These are phyloP conservation scores for Cyclargus thomasi DNA, from an alignment of 1,140 invertebrate genomes.

Conservation along the genomic window DNA sequence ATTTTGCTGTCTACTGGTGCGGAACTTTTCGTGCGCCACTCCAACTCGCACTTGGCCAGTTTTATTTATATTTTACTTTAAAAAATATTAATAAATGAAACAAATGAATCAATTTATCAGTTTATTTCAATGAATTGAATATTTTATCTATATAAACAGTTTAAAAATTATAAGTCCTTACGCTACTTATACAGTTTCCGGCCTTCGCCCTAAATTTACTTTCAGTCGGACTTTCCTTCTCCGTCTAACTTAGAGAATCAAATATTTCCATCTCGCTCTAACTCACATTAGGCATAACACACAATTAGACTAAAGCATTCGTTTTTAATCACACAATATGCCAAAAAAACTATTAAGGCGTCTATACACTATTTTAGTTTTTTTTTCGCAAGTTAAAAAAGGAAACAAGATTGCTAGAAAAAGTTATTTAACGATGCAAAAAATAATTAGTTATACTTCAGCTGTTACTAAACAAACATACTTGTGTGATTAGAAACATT, in stretches of 20 bases:
- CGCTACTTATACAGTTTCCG: conserved; percentile 45
- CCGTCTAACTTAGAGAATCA: conserved; percentile 34
- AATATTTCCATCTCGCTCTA: conserved; percentile 34
- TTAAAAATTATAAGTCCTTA: conserved; percentile 63
- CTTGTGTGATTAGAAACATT: conserved; percentile 14
- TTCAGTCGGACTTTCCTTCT: conserved; percentile 56
- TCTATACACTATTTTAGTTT: not conserved
- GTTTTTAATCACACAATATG: conserved; percentile 28
- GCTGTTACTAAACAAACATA: too few relatives aligned
- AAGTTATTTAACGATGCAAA: not conserved
- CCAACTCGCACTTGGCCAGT: too few relatives aligned
- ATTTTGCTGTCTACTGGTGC: too few relatives aligned
- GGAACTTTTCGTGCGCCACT: too few relatives aligned
- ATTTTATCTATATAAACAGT: conserved; percentile 72
- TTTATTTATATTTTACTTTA: too few relatives aligned
- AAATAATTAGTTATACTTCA: too few relatives aligned
- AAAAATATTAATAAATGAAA: conserved; percentile 10
- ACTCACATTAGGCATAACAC: conserved; percentile 23
- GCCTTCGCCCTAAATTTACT: conserved; percentile 17
- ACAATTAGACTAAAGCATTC: conserved; percentile 27
- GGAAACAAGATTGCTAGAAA: not conserved
- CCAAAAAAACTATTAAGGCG: not conserved
- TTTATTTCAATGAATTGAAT: conserved; percentile 70
- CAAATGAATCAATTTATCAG: conserved; percentile 27
- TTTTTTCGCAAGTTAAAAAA: not conserved